Evolutionary conservation across 2,797 vertebrate species (phyloP), one percentile per base, ranked within the genome.

Genomic region (Sphenopsis melanotis): DNA sequence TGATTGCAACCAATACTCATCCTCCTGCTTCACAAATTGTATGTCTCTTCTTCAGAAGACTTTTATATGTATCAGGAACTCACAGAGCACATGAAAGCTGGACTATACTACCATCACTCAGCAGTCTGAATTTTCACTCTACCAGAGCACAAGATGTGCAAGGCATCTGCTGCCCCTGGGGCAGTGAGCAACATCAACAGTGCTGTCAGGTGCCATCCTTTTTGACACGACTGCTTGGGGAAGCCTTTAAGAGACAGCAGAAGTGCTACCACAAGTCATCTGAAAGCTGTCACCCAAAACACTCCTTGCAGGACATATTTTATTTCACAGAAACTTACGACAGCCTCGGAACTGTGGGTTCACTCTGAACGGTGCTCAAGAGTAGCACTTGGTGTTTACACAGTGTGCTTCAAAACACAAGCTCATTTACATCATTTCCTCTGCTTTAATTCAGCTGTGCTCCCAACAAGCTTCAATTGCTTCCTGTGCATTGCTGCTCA

Each of bases 1-100:
- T 9, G 6, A 47, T 16, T 18, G 1, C 61, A 75, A 30, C 3
- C 3, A 2, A 8, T 6, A 11, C 2, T 13, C 42, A 27, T 4
- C 6, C 44, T 69, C 53, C 41, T 30, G 8, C 24, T 39, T 37
- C 37, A 49, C 18, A 63, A 87, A 70, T 5, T 6, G 0, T 2
- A 6, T 0, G 0, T 12, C 22, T 49, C 27, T 41, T 52, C 47
- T 39, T 22, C 52, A 59, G 61, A 72, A 68, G 41, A 30, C n/a
- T n/a, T n/a, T n/a, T n/a, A n/a, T n/a, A n/a, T n/a, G n/a, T n/a
- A n/a, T n/a, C n/a, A 69, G 59, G 34, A 93, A 26, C 17, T 84
- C 29, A 34, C 29, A 46, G 49, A 77, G 15, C 44, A 72, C 59
- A 17, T 1, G 4, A 47, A 83, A 85, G 52, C 57, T 1, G 11